Percentiles rank a stretch among this genome's conserved stretches.
Evolutionary conservation across 2,888 invertebrate genomes (phyloP).

Genomic region (Autographa pulchrina): DNA sequence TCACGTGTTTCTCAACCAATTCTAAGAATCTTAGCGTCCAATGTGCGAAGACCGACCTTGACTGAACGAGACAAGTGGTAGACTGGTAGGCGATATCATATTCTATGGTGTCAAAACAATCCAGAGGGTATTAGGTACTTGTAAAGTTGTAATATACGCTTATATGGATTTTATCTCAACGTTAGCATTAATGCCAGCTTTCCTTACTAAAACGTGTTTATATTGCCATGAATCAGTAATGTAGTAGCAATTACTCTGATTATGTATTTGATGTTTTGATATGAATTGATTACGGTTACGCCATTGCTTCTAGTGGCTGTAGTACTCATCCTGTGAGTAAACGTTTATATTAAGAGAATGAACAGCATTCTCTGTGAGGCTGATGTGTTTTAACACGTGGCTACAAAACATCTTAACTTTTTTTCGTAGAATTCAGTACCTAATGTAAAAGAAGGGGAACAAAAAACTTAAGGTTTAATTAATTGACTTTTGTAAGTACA

Average conservation of each 20-base stretch:
- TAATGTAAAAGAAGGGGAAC: not conserved
- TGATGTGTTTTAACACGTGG: conserved; percentile 12
- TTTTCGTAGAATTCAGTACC: not conserved
- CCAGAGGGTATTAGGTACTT: conserved; percentile 11
- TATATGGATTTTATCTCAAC: not conserved
- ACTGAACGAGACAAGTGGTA: conserved; percentile 30
- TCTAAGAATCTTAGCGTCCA: conserved; percentile 39
- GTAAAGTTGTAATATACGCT: conserved; percentile 7
- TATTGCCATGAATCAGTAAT: not conserved
- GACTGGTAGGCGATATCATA: conserved; percentile 42
- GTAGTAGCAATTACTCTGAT: not conserved
- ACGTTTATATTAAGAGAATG: conserved; percentile 43
- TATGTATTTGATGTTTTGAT: conserved; percentile 14
- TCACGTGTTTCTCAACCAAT: conserved; percentile 33
- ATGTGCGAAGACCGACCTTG: conserved; percentile 38
- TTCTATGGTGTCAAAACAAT: conserved; percentile 20
- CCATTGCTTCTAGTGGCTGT: conserved; percentile 37
- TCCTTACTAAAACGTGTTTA: not conserved
- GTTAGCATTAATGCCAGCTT: not conserved
- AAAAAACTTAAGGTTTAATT: not conserved
- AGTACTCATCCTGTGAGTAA: conserved; percentile 36
- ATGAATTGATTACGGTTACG: conserved; percentile 41
- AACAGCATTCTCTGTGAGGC: conserved; percentile 27
- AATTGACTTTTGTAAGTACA: not conserved
- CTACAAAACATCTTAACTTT: not conserved